Conservation (phyloP, 2,113 vertebrate species). For the Origma solitaria region DNA sequence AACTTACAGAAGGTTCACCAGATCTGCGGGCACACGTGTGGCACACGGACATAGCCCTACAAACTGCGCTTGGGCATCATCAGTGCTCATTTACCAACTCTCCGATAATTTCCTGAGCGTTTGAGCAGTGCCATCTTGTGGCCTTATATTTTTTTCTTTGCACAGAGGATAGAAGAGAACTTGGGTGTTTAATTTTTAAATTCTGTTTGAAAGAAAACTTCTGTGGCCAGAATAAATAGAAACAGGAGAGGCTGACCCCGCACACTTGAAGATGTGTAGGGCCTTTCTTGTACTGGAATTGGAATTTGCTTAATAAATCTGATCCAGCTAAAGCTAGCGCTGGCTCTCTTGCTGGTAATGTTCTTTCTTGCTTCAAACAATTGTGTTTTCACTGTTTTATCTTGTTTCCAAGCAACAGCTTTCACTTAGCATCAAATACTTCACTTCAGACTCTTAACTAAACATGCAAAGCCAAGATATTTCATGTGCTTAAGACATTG, state of each 20-base stretch:
- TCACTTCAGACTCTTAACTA: neutral
- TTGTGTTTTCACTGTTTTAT: neutral
- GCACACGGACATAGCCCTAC: neutral
- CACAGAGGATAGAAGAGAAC: neutral
- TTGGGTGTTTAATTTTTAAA: neutral
- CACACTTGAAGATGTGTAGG: neutral
- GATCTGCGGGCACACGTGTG: rapidly evolving
- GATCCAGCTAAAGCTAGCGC: neutral
- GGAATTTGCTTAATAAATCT: neutral
- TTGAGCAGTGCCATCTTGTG: constrained; percentile 58
- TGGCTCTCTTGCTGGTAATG: neutral
- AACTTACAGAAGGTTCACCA: rapidly evolving
- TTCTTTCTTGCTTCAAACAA: neutral
- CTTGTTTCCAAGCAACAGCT: constrained; percentile 27
- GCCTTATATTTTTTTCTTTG: neutral
- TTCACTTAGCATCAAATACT: neutral
- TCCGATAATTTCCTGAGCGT: neutral
- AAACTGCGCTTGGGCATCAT: neutral
- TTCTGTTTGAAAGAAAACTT: neutral
- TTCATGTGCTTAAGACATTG: neutral
- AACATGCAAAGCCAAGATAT: neutral
- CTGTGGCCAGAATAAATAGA: neutral
- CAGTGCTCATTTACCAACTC: rapidly evolving
- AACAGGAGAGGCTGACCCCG: neutral
- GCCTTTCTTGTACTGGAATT: neutral